These are phyloP conservation scores for Nephrotoma appendiculata DNA, from an alignment of 2,888 invertebrate genomes.

Conservation along the genomic window DNA sequence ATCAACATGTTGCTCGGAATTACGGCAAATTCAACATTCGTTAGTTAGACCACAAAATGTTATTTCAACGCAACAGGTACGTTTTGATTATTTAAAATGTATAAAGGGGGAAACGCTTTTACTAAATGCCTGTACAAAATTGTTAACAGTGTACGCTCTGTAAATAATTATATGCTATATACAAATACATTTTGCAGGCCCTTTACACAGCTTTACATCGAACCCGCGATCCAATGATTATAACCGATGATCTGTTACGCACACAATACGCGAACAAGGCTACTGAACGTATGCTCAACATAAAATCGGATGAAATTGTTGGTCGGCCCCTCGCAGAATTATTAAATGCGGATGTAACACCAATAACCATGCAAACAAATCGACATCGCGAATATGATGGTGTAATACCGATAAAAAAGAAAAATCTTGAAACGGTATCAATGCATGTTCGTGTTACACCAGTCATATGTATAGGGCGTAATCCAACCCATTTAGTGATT, in stretches of 20 bases:
- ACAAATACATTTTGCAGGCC: conserved; percentile 33
- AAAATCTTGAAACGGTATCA: conserved; percentile 59
- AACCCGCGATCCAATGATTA: conserved; percentile 71
- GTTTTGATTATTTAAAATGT: neutral
- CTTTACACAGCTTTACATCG: conserved; percentile 76
- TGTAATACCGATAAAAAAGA: conserved; percentile 52
- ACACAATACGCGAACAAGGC: conserved; percentile 81
- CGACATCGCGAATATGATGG: conserved; percentile 66
- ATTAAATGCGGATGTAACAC: conserved; percentile 30
- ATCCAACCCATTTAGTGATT: conserved; percentile 36
- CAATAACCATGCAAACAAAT: conserved; percentile 45
- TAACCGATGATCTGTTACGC: conserved; percentile 72
- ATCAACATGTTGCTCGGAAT: conserved; percentile 45
- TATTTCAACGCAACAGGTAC: conserved; percentile 46
- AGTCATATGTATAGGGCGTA: conserved; percentile 48
- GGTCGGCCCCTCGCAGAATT: conserved; percentile 31
- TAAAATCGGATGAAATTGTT: conserved; percentile 30
- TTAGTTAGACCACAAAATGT: conserved; percentile 64
- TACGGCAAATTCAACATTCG: conserved; percentile 64
- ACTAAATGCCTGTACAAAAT: neutral
- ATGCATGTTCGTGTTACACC: conserved; percentile 69
- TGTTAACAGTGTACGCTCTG: neutral
- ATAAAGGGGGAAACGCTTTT: neutral
- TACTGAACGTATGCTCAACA: conserved; percentile 67
- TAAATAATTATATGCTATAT: neutral